phyloP scores from a whole-genome alignment of 1,140 invertebrate species.

The Temnothorax longispinosus region DNA sequence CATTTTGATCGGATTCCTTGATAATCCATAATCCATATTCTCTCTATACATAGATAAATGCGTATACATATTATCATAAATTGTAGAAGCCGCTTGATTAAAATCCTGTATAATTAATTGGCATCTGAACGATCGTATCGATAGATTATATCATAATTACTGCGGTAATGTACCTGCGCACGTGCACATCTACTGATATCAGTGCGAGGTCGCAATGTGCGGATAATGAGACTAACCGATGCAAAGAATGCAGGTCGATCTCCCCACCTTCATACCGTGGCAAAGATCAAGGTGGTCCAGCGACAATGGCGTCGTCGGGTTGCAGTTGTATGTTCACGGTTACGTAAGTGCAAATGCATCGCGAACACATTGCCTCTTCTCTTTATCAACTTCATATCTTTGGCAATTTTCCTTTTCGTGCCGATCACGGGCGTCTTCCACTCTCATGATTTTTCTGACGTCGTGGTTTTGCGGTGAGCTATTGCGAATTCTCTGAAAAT shows the following conservation, averaged over 20 bases:
- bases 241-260: conserved; percentile 75
- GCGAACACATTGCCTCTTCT: not conserved
- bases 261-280: conserved; percentile 49
- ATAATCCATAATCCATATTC: not conserved
- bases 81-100: conserved; percentile 15
- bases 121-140: conserved; percentile 1
- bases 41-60: not conserved
- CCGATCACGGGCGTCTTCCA: not conserved
- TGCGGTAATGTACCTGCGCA: conserved; percentile 56
- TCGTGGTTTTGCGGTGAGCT: not conserved
- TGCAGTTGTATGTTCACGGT: conserved; percentile 61
- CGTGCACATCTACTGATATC: conserved; percentile 63
- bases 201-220: conserved; percentile 67
- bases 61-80: not conserved
- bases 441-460: not conserved
- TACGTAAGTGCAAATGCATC: conserved; percentile 54
- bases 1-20: not conserved
- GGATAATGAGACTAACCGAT: conserved; percentile 72
- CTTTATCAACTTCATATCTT: not conserved
- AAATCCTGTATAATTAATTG: conserved; percentile 43
- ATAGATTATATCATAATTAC: conserved; percentile 64
- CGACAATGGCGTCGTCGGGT: conserved; percentile 49
- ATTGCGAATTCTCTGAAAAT: conserved; percentile 10
- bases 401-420: not conserved
- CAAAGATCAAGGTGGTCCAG: conserved; percentile 77